Evolutionary conservation across 2,888 invertebrate species (phyloP), one percentile per base, ranked within the genome.

Genomic region (Perithous albicinctus): DNA sequence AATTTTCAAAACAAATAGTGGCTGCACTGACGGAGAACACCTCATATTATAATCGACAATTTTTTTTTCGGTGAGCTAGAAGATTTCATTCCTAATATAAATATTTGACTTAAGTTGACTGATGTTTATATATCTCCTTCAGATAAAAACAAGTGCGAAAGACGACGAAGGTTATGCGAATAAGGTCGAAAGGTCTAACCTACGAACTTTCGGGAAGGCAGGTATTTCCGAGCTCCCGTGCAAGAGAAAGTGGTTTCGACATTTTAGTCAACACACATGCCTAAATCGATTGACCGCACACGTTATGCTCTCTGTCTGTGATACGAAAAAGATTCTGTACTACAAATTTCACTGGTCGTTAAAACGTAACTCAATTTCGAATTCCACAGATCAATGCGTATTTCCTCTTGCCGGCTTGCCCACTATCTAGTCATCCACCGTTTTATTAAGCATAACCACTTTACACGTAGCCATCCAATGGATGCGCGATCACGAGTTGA

Each of bases 221-320:
- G 38, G 15, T 69, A 35, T 38, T 54, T 69, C n/a, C 26, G 8
- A 46, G 8, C 8, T 38, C n/a, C 38, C 54, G 48, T 61, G 59
- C 67, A 56, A 74, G 78, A 79, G 78, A 79, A 79, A 79, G 78
- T 79, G 51, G 73, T 79, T 67, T 56, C 66, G 67, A 56, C 59
- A 26, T 32, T 63, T 64, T 43, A 64, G 43, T 61, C 35, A 69
- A 67, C 69, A 32, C 56, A 8, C 10, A 46, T 12, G 35, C 18
- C 20, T n/a, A 6, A 7, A 32, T 67, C 67, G 67, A 38, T 18
- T 18, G 59, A 35, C 23, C 67, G n/a, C n/a, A n/a, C n/a, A 32
- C 35, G 23, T 32, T 18, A 48, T 35, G 35, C 32, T 67, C 35
- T 23, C 12, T 18, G 43, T 18, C 26, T 56, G 70, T 23, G 54